These are phyloP conservation scores for Lacanobia wlatinum DNA, from an alignment of 2,888 invertebrate genomes.

Conservation along the genomic window DNA sequence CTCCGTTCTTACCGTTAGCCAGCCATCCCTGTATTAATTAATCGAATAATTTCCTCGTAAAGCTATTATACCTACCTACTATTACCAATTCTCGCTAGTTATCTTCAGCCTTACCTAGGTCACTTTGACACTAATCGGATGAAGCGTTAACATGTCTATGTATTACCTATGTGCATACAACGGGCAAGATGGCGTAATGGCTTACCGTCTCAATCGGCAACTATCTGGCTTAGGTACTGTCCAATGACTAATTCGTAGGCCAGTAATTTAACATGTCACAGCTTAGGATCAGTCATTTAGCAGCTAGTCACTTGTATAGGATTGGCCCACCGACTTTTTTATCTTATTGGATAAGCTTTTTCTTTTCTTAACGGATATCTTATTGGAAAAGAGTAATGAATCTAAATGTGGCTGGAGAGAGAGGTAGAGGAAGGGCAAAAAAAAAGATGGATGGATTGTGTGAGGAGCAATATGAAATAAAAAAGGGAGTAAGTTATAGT, in stretches of 20 bases:
- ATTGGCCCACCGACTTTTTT: too few relatives aligned
- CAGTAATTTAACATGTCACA: background rate
- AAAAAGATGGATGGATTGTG: too few relatives aligned
- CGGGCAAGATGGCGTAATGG: conserved; percentile 2
- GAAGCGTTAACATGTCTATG: conserved; percentile 34
- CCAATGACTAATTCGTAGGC: background rate
- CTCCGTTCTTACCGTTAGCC: background rate
- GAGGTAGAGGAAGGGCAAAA: too few relatives aligned
- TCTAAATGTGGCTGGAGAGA: too few relatives aligned
- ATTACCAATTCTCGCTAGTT: conserved; percentile 33
- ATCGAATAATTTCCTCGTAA: conserved; percentile 28
- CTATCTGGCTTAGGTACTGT: background rate
- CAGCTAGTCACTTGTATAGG: too few relatives aligned
- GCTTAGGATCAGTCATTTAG: background rate
- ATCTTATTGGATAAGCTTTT: too few relatives aligned
- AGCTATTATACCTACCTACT: background rate
- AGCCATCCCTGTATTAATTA: background rate
- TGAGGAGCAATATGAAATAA: too few relatives aligned
- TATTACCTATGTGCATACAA: background rate
- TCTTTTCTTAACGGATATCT: too few relatives aligned
- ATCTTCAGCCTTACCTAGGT: background rate
- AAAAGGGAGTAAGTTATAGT: too few relatives aligned
- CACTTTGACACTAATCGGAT: conserved; percentile 54
- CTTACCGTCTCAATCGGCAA: conserved; percentile 11
- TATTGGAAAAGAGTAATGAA: too few relatives aligned